Percentiles rank a stretch among this genome's conserved stretches.
These are phyloP conservation scores for Sebastolobus alascanus DNA, from an alignment of 2,797 vertebrate species.

Conservation along the genomic window DNA sequence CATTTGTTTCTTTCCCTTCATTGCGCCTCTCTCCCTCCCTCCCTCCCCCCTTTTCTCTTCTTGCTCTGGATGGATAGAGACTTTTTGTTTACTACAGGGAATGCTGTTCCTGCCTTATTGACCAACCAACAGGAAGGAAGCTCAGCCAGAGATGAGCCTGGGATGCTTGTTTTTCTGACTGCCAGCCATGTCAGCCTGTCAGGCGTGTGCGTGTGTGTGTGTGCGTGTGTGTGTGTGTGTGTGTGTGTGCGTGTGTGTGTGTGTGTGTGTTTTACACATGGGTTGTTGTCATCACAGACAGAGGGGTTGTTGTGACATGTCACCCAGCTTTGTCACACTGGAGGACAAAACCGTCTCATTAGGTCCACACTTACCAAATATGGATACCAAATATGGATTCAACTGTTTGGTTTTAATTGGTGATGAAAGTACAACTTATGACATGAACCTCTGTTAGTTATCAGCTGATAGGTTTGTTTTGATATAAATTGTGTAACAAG, in stretches of 20 bases:
- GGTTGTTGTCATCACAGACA: slow-evolving; percentile 78
- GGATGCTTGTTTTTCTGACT: slow-evolving; percentile 79
- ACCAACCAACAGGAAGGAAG: slow-evolving; percentile 81
- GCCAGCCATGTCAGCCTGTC: slow-evolving; percentile 78
- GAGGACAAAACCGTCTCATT: slow-evolving; percentile 79
- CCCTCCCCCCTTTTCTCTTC: slow-evolving; percentile 7
- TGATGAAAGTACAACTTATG: slow-evolving; percentile 35
- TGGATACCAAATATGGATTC: slow-evolving; percentile 56
- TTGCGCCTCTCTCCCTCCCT: slow-evolving; percentile 17
- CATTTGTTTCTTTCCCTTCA: slow-evolving; percentile 68
- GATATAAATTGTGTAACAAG: slow-evolving; percentile 20
- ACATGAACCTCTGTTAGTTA: slow-evolving; percentile 43
- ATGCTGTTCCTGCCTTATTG: slow-evolving; percentile 79
- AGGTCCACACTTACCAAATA: slow-evolving; percentile 64
- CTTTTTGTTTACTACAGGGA: slow-evolving; percentile 79
- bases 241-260: slow-evolving; percentile 14
- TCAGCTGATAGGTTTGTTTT: slow-evolving; percentile 27
- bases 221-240: slow-evolving; percentile 15
- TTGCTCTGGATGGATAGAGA: slow-evolving; percentile 71
- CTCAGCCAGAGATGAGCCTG: slow-evolving; percentile 70
- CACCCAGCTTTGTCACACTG: slow-evolving; percentile 80
- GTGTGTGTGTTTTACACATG: slow-evolving; percentile 58
- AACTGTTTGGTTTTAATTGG: slow-evolving; percentile 68
- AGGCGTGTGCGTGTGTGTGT: slow-evolving; percentile 41
- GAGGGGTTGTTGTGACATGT: slow-evolving; percentile 78